Percentiles rank a stretch among this genome's conserved stretches.
Evolutionary conservation across 2,888 invertebrate species (phyloP).

Genomic region (Deilephila elpenor): DNA sequence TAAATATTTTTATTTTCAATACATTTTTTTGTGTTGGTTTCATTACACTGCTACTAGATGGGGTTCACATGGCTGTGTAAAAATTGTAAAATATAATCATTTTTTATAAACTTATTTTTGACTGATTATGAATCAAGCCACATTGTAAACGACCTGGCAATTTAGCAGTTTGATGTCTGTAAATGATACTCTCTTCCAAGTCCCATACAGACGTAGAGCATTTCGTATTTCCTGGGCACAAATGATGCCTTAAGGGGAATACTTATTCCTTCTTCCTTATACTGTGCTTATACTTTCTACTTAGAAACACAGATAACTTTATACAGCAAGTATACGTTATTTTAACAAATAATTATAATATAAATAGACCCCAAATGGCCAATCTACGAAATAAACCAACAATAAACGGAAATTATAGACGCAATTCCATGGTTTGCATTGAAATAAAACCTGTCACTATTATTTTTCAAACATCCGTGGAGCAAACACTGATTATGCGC

Average conservation of each 20-base stretch:
- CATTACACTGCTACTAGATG: background rate
- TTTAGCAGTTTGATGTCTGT: too few species aligned
- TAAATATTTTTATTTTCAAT: background rate
- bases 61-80: background rate
- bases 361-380: background rate
- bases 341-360: background rate
- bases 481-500: constrained; percentile 15
- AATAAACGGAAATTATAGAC: background rate
- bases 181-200: too few species aligned
- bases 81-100: background rate
- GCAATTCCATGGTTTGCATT: background rate
- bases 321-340: too few species aligned
- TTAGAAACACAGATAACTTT: too few species aligned
- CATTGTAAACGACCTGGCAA: too few species aligned
- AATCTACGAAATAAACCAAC: background rate
- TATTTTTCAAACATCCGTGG: background rate
- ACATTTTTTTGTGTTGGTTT: background rate
- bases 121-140: too few species aligned
- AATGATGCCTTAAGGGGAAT: too few species aligned
- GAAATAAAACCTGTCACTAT: background rate
- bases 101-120: background rate
- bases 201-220: too few species aligned
- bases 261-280: too few species aligned
- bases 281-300: too few species aligned
- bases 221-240: too few species aligned